Evolutionary conservation across 1,140 invertebrate species (phyloP).

Genomic region (Lepidurus couesii): DNA sequence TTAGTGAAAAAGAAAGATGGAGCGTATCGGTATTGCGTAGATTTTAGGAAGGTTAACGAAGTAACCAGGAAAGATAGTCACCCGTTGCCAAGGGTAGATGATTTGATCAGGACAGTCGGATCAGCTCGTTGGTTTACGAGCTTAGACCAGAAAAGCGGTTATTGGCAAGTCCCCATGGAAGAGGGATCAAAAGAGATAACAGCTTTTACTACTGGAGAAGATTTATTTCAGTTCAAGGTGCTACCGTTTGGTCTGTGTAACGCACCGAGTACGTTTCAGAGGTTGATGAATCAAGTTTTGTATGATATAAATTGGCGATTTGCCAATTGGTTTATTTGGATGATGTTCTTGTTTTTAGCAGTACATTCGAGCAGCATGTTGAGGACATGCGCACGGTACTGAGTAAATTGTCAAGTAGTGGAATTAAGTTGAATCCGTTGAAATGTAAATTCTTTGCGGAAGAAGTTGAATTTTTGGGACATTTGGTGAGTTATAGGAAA

Average conservation of each 20-base stretch:
- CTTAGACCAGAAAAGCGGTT: conserved; percentile 40
- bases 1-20: conserved; percentile 28
- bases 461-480: conserved; percentile 36
- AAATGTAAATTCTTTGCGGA: conserved; percentile 40
- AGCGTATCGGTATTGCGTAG: conserved; percentile 15
- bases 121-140: conserved; percentile 47
- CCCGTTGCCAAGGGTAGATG: conserved; percentile 48
- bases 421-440: conserved; percentile 26
- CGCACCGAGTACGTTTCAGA: conserved; percentile 46
- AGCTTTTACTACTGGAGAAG: conserved; percentile 43
- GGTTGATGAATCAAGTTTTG: conserved; percentile 43
- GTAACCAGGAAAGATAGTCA: conserved; percentile 41
- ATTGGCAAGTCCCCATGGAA: no score
- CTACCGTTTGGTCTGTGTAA: conserved; percentile 49
- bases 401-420: conserved; percentile 35
- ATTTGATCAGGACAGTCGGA: conserved; percentile 46
- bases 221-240: conserved; percentile 44
- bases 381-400: conserved; percentile 42
- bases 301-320: conserved; percentile 35
- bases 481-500: conserved; percentile 40
- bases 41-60: conserved; percentile 24
- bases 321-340: conserved; percentile 45
- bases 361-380: conserved; percentile 43
- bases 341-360: conserved; percentile 45
- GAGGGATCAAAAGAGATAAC: conserved; percentile 45